These are phyloP conservation scores for Metallyticus violacea DNA, from an alignment of 2,888 invertebrate genomes.

Conservation along the genomic window DNA sequence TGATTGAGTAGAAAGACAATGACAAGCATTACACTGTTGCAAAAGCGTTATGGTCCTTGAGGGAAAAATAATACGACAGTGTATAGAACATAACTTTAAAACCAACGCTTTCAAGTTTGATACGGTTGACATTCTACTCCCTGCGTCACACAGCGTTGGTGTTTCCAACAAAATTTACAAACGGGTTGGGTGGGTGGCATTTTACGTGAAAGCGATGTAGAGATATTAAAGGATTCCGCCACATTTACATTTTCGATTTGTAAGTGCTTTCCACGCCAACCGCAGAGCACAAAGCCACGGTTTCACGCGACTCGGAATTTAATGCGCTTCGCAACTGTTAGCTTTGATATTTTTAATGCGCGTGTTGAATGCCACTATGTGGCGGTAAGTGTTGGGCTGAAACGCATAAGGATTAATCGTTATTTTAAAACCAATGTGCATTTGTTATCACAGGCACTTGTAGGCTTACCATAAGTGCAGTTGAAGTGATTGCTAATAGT, in stretches of 20 bases:
- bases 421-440: neutral
- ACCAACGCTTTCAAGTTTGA: neutral
- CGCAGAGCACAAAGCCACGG: neutral
- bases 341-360: neutral
- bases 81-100: neutral
- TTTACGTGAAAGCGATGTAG: neutral
- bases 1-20: no score
- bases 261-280: neutral
- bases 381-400: neutral
- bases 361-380: neutral
- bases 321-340: neutral
- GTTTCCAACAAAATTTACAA: neutral
- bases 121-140: neutral
- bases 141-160: neutral
- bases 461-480: neutral
- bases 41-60: neutral
- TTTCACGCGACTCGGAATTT: neutral
- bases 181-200: neutral
- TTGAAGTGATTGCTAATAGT: neutral
- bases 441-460: neutral
- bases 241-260: neutral
- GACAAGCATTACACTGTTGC: neutral
- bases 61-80: neutral
- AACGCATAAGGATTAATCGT: neutral
- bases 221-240: neutral